Conservation (phyloP, 2,113 vertebrate genomes). For the Crotalus horridus region DNA sequence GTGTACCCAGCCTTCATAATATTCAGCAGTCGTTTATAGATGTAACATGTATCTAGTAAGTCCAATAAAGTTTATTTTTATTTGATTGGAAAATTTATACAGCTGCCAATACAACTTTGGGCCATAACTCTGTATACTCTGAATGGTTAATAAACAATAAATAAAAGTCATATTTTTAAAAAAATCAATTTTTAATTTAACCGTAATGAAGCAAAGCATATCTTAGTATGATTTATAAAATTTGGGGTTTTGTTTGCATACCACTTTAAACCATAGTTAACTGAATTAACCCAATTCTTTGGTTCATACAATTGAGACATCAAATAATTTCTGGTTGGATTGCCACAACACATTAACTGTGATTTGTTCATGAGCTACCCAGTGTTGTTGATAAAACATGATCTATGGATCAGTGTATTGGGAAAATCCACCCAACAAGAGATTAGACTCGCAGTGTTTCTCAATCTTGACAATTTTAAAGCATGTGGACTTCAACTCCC, state of each 20-base stretch:
- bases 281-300: not conserved
- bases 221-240: not conserved
- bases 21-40: not conserved
- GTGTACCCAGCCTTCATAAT: not conserved
- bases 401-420: not conserved
- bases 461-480: no score
- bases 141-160: not conserved
- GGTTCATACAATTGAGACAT: not conserved
- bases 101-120: not conserved
- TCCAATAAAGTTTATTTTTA: not conserved
- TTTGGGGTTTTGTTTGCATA: not conserved
- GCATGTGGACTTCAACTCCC: no score
- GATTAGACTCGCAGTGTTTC: not conserved
- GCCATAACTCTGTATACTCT: not conserved
- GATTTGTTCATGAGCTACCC: not conserved
- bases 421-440: not conserved
- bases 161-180: not conserved
- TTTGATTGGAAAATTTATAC: not conserved
- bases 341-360: not conserved
- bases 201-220: not conserved
- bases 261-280: not conserved
- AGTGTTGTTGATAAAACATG: not conserved
- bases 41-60: not conserved
- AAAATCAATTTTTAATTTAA: not conserved
- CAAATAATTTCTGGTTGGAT: not conserved